These are phyloP conservation scores for Sphaeridia pumilis DNA, from an alignment of 2,888 invertebrate species.

Conservation along the genomic window DNA sequence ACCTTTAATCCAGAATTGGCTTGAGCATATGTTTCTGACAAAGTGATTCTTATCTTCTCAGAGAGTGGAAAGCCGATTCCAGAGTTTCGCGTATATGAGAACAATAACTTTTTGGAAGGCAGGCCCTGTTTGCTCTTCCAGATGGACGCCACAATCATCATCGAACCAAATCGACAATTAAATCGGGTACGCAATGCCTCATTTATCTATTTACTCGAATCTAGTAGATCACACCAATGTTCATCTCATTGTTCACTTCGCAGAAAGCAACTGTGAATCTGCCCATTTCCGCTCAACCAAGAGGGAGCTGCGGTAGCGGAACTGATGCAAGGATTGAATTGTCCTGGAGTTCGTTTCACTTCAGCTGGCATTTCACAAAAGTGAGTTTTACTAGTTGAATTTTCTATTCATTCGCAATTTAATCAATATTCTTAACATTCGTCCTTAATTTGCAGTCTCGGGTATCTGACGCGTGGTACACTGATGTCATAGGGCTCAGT, in stretches of 20 bases:
- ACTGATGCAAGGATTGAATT: constrained; percentile 60
- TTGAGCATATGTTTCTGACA: too few relatives aligned
- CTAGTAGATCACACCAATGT: too few relatives aligned
- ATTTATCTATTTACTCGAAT: not conserved
- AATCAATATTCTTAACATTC: not conserved
- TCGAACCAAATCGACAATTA: constrained; percentile 32
- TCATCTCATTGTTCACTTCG: constrained; percentile 19
- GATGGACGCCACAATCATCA: constrained; percentile 28
- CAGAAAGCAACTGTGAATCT: constrained; percentile 63
- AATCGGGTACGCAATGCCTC: constrained; percentile 21
- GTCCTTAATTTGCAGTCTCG: constrained; percentile 53
- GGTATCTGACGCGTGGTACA: constrained; percentile 80
- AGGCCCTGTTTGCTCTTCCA: constrained; percentile 18
- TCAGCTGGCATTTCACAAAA: constrained; percentile 68
- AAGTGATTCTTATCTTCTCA: not conserved
- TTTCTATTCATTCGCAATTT: not conserved
- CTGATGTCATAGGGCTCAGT: constrained; percentile 59
- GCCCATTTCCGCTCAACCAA: constrained; percentile 58
- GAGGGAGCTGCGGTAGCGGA: constrained; percentile 62
- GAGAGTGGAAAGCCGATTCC: constrained; percentile 16
- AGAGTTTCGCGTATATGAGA: constrained; percentile 26
- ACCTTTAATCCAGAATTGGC: too few relatives aligned
- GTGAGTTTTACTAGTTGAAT: too few relatives aligned
- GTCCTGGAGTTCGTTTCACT: constrained; percentile 56
- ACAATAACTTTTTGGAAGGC: constrained; percentile 6